These are phyloP conservation scores for Gymnocheta viridis DNA, from an alignment of 2,888 invertebrate species.

Conservation along the genomic window DNA sequence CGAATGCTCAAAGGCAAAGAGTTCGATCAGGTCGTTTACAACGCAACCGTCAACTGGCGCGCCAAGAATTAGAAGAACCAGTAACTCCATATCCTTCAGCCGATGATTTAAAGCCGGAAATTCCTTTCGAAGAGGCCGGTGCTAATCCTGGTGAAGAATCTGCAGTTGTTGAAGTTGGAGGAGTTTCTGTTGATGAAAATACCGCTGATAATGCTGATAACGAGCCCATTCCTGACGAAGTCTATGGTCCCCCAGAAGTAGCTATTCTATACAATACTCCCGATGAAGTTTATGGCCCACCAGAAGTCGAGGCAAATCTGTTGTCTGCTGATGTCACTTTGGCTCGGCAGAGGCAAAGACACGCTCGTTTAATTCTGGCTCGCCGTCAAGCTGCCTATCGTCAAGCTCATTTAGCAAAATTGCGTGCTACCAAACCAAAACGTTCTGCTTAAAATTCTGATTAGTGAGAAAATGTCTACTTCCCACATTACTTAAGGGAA, in stretches of 20 bases:
- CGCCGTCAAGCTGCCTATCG: slow-evolving; percentile 71
- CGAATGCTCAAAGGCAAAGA: slow-evolving; percentile 55
- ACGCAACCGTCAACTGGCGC: slow-evolving; percentile 67
- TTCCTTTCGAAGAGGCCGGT: slow-evolving; percentile 65
- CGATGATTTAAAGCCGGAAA: slow-evolving; percentile 69
- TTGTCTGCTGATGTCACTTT: slow-evolving; percentile 52
- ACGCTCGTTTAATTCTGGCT: slow-evolving; percentile 75
- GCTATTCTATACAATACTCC: slow-evolving; percentile 73
- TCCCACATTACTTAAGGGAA: slow-evolving; percentile 17
- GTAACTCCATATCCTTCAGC: slow-evolving; percentile 70
- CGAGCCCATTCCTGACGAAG: slow-evolving; percentile 76
- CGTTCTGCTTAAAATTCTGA: slow-evolving; percentile 49
- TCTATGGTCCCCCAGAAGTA: slow-evolving; percentile 76
- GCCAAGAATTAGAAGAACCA: slow-evolving; percentile 65
- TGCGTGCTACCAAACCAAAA: slow-evolving; percentile 51
- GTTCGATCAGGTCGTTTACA: slow-evolving; percentile 60
- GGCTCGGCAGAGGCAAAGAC: slow-evolving; percentile 70
- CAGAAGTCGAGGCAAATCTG: slow-evolving; percentile 71
- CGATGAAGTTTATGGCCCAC: slow-evolving; percentile 77
- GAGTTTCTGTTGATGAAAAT: slow-evolving; percentile 47
- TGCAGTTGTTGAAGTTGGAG: slow-evolving; percentile 45
- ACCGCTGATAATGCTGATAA: slow-evolving; percentile 53
- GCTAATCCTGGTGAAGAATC: slow-evolving; percentile 59
- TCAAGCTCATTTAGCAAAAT: slow-evolving; percentile 70
- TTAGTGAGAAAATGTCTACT: slow-evolving; percentile 46